Base-by-base conservation (phyloP, 1,140 invertebrate species). In the Apolygus lucorum region DNA sequence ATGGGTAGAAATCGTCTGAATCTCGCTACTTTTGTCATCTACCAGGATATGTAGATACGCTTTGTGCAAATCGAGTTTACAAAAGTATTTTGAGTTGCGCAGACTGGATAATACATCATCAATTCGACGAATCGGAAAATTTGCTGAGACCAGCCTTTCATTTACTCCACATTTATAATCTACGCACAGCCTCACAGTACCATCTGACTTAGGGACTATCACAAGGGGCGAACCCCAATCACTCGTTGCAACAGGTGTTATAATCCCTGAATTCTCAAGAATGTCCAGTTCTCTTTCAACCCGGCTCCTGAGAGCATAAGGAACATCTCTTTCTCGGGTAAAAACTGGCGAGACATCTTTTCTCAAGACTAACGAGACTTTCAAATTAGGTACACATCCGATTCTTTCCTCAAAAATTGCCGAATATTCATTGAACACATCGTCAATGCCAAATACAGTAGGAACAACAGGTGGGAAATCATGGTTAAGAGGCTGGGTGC, bases 41-140 rank as follows among this genome's bases (percentile, higher is more conserved):
- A 59, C 54, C 8, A 8, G 17, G 17, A 49, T 49, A 17, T 49
- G 34, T 49, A 59, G 4, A 24, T 22, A 59, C 54, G 54, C 22
- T 21, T 59, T 59, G 54, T 11, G 22, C 22, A 59, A 59, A 59
- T 59, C 54, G 2, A 59, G 22, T 21, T 22, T 59, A 21, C 54
- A 59, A 21, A 11, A 59, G 54, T 11, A 59, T 59, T 59, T 59
- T 4, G 54, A 59, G 22, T 59, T 59, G 4, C 54, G 54, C 4
- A 13, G 54, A 59, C 54, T 59, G 54, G 8, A 59, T 8, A 59
- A 21, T 21, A 59, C 54, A 59, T 59, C 54, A 22, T 59, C 54
- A 4, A 59, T 59, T 21, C 54, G 54, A 11, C 54, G 8, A 59
- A 59, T 59, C 22, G 54, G 54, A 59, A 59, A 59, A 59, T 59